Conservation (phyloP, 2,888 invertebrate species). For the Disparrhopalites patrizii region DNA sequence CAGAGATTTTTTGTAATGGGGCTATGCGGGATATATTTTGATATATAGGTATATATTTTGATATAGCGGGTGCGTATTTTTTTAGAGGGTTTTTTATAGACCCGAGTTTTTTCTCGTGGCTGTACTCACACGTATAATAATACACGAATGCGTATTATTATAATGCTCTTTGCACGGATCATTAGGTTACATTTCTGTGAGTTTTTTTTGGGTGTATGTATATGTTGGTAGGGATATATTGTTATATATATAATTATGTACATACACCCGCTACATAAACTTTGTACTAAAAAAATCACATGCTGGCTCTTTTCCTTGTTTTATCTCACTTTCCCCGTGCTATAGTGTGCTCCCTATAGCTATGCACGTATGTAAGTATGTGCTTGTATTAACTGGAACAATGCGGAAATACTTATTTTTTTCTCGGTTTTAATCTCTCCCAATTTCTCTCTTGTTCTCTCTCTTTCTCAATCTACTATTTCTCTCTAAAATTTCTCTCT, state of each 20-base stretch:
- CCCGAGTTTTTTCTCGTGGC: too few relatives aligned
- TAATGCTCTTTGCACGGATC: constrained; percentile 12
- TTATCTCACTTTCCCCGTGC: too few relatives aligned
- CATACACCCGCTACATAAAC: background rate
- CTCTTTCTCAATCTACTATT: background rate
- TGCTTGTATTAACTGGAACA: constrained; percentile 21
- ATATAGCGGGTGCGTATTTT: background rate
- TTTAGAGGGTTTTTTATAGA: background rate
- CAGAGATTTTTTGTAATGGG: too few relatives aligned
- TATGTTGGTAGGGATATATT: background rate
- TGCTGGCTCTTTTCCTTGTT: too few relatives aligned
- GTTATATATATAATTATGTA: background rate
- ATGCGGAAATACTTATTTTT: constrained; percentile 24
- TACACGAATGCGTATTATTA: background rate
- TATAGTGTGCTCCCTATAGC: too few relatives aligned
- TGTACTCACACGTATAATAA: too few relatives aligned
- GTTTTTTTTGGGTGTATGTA: background rate
- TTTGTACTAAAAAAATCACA: too few relatives aligned
- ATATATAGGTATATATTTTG: too few relatives aligned
- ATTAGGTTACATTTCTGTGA: too few relatives aligned
- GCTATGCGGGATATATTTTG: too few relatives aligned
- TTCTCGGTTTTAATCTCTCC: background rate
- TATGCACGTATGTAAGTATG: too few relatives aligned
- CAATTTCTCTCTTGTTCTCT: background rate
- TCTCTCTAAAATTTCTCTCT: background rate